Base-by-base conservation (phyloP, 2,888 invertebrate species). In the Platynereis dumerilii region DNA sequence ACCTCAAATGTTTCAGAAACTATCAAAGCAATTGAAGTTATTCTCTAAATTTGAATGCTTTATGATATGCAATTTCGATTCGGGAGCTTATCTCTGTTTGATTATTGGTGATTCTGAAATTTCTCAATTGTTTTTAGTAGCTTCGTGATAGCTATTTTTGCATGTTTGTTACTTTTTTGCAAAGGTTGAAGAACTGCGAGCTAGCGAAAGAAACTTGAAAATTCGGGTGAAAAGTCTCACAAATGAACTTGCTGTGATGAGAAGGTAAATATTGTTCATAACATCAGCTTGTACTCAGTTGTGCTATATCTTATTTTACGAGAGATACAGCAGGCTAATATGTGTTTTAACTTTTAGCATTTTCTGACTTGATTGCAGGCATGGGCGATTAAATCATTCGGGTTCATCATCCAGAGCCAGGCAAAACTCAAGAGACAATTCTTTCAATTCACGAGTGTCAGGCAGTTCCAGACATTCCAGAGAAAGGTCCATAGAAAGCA, bases 181-280 rank as follows among this genome's bases (percentile, higher is more conserved):
- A 5, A 68, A 83, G 83, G 75, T 82, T 24, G 81, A 83, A 69
- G 82, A 81, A 67, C 65, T 82, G 26, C 65, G 78, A 67, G 79
- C 80, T n/a, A 80, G 80, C 60, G 83, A 83, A 61, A 73, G 81
- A 71, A 81, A 80, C 66, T 74, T 82, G 1, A 71, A 75, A 58
- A 76, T 78, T 2, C 68, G 81, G 60, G 77, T 83, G 1, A 82
- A 82, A 70, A 81, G 78, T 70, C 70, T 83, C 55, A 82, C 81
- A 44, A 82, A 81, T 78, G 83, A 83, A 69, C 65, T 83, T 24
- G 79, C 79, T 12, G 56, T 80, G n/a, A 78, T 78, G 68, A 82
- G 78, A 75, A 75, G 81, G 77, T 79, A 71, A 53, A 39, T 28
- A 26, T n/a, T n/a, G n/a, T n/a, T n/a, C n/a, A n/a, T n/a, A n/a